Base-by-base conservation (phyloP, 2,888 invertebrate species). In the Leptopilina syphax region DNA sequence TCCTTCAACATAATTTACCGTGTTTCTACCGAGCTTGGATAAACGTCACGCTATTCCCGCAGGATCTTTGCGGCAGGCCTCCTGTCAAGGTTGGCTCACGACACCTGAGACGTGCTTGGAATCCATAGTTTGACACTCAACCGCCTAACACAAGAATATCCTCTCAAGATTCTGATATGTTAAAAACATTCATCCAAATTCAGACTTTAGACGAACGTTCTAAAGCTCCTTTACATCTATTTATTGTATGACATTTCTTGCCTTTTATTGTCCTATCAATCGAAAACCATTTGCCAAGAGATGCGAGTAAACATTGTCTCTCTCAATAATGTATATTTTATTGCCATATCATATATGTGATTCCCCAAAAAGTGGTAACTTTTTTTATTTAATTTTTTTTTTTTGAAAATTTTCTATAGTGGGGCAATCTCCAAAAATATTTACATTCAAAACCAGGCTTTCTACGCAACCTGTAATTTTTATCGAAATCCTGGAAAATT, bases 51-150 rank as follows among this genome's bases (percentile, higher is more conserved):
- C 78, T 54, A 67, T 68, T 67, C 68, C 78, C 68, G 78, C 18
- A 70, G 78, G 70, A 73, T 68, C 68, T 70, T 50, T 63, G 68
- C 65, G 65, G 67, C 66, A 68, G 68, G 77, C 60, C 67, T 73
- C 54, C 65, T 73, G 79, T 76, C 73, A 65, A 79, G 79, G 76
- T 73, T 79, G 79, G 79, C 76, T 79, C 79, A 79, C 13, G 79
- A 76, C 73, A 76, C 65, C 73, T 34, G 27, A 65, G 65, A 79
- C 79, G 79, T 79, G 79, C 65, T 57, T 65, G 12, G 79, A 73
- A 79, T 76, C 54, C 50, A 41, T 76, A 50, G 34, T 54, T 73
- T 41, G 54, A 57, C 73, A 73, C 57, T 54, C 50, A 34, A 54
- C 34, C 57, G 8, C 54, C 73, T 73, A 60, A 60, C n/a, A 54